These are phyloP conservation scores for Latrodectus hesperus DNA, from an alignment of 2,888 invertebrate species.

Conservation along the genomic window DNA sequence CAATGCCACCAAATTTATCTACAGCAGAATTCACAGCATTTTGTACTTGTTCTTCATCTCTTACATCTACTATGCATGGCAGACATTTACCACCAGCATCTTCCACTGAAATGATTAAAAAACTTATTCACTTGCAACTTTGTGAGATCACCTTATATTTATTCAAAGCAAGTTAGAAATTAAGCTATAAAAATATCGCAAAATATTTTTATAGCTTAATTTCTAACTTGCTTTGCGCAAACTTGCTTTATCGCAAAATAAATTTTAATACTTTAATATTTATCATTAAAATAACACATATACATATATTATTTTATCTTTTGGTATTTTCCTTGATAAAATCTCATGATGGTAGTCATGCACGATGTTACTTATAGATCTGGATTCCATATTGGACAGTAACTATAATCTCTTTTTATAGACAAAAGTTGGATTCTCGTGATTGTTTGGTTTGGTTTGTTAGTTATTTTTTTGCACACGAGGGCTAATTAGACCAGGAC, in stretches of 20 bases:
- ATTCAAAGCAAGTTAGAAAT: background rate
- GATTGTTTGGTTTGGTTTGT: no score
- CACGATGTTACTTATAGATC: no score
- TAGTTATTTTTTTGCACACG: no score
- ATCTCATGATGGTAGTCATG: no score
- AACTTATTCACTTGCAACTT: background rate
- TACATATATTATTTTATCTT: no score
- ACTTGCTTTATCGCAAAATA: background rate
- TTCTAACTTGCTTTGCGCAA: background rate
- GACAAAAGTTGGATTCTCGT: no score
- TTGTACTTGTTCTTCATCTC: constrained; percentile 85
- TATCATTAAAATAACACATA: no score
- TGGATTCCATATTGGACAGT: no score
- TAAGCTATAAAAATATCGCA: background rate
- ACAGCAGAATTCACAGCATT: constrained; percentile 85
- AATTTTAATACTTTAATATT: no score
- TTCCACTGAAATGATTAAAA: constrained; percentile 81
- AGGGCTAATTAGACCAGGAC: no score
- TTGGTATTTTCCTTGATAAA: no score
- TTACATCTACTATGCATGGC: constrained; percentile 90
- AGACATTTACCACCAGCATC: constrained; percentile 88
- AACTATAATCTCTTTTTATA: no score
- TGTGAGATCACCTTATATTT: background rate
- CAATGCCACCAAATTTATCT: constrained; percentile 94
- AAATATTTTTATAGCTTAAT: background rate